Conservation (phyloP, 2,113 vertebrate species). For the Lucifuga dentata region DNA sequence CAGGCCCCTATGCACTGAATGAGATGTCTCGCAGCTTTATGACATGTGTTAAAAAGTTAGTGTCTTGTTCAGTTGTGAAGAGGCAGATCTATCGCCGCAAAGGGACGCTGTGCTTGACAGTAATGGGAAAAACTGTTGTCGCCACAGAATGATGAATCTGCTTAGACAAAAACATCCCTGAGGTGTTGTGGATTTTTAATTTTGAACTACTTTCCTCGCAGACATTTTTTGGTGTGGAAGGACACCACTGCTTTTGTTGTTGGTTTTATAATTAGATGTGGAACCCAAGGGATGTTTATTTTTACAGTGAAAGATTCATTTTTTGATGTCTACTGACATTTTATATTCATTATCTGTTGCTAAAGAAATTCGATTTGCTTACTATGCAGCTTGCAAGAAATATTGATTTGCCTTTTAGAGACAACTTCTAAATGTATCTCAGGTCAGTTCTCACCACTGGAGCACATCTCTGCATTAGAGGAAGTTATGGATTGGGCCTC, state of each 20-base stretch:
- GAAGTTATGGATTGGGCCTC: constrained; percentile 62
- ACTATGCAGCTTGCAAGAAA: constrained; percentile 63
- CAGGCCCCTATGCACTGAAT: constrained; percentile 66
- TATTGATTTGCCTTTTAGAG: constrained; percentile 77
- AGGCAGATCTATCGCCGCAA: constrained; percentile 68
- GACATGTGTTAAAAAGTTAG: constrained; percentile 80
- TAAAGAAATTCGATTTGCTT: constrained; percentile 78
- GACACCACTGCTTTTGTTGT: constrained; percentile 5
- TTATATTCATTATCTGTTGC: constrained; percentile 72
- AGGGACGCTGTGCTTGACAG: constrained; percentile 68
- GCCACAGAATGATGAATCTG: constrained; percentile 57
- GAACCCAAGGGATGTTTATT: constrained; percentile 50
- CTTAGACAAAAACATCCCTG: constrained; percentile 54
- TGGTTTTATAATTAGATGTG: constrained; percentile 49
- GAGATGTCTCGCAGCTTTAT: constrained; percentile 78
- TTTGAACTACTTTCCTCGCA: constrained; percentile 31
- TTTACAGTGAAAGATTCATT: constrained; percentile 44
- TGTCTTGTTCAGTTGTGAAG: constrained; percentile 73
- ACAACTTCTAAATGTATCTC: constrained; percentile 62
- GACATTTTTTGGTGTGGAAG: constrained; percentile 27
- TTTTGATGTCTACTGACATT: constrained; percentile 67
- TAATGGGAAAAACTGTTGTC: constrained; percentile 70
- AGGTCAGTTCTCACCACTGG: constrained; percentile 66
- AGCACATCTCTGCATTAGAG: constrained; percentile 66
- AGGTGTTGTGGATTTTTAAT: constrained; percentile 51